Evolutionary conservation across 2,113 vertebrate species (phyloP).

Genomic region (Boulengeromyrus knoepffleri): DNA sequence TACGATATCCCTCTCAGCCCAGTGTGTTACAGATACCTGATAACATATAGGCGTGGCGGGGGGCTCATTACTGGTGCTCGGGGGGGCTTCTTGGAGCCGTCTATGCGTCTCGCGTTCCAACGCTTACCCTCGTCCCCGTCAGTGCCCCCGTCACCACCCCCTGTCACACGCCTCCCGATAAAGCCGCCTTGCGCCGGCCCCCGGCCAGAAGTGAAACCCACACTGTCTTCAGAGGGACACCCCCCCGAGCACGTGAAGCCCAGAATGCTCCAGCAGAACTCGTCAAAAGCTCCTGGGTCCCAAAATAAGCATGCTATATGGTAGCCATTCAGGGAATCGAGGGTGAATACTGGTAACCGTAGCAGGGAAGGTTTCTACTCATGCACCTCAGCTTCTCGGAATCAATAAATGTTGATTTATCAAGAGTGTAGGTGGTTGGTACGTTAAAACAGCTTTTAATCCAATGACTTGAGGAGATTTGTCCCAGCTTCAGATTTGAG

Average conservation of each 20-base stretch:
- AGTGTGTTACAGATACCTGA: not conserved
- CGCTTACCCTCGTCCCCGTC: constrained; percentile 6
- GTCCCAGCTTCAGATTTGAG: not conserved
- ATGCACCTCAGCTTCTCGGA: not conserved
- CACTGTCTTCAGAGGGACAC: not conserved
- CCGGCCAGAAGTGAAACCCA: not conserved
- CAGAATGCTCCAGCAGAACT: not conserved
- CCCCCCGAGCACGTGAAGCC: not conserved
- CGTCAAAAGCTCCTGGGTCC: not conserved
- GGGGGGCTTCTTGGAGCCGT: not conserved
- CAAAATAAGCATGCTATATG: not conserved
- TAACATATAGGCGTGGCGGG: not conserved
- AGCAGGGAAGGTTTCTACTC: not conserved
- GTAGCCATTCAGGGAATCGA: not conserved
- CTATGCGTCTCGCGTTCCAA: constrained; percentile 11
- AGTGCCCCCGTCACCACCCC: not conserved
- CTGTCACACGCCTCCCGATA: not conserved
- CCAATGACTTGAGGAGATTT: not conserved
- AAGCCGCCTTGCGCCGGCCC: not conserved
- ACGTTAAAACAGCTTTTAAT: not conserved
- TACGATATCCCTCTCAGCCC: not conserved
- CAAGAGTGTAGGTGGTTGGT: not conserved
- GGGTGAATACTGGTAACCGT: not conserved
- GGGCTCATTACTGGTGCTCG: constrained; percentile 8
- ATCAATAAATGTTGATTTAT: not conserved